These are phyloP conservation scores for Conistra vaccinii DNA, from an alignment of 2,888 invertebrate species.

Conservation along the genomic window DNA sequence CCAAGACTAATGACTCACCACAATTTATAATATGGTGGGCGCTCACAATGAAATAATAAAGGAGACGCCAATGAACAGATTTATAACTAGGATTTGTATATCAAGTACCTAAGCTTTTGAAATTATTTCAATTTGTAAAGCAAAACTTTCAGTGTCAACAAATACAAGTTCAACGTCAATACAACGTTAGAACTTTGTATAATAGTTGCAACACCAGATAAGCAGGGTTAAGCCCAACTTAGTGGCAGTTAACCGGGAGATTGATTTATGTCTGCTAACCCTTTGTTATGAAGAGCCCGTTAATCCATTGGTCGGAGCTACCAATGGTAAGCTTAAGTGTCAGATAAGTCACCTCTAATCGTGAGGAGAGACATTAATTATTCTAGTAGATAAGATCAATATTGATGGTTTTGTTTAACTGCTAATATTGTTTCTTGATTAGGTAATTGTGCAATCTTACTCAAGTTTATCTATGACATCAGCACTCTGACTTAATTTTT, in stretches of 20 bases:
- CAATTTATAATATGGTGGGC: background rate
- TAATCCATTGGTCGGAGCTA: conserved; percentile 45
- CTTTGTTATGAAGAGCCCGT: conserved; percentile 54
- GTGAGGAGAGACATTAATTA: conserved; percentile 40
- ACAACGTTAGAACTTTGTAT: conserved; percentile 36
- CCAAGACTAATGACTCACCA: background rate
- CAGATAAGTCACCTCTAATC: conserved; percentile 41
- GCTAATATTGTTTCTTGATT: background rate
- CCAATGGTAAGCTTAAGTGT: conserved; percentile 32
- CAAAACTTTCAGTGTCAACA: conserved; percentile 9
- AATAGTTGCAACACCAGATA: conserved; percentile 49
- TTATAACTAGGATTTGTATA: background rate
- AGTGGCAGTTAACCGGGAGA: conserved; percentile 47
- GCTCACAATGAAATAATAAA: background rate
- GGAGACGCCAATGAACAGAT: background rate
- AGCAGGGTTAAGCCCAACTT: conserved; percentile 50
- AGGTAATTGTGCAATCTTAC: background rate
- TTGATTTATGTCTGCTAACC: conserved; percentile 56
- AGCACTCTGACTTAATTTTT: too few relatives aligned
- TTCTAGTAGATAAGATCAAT: conserved; percentile 16
- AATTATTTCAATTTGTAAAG: background rate
- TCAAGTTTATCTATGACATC: background rate
- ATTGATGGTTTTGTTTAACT: conserved; percentile 17
- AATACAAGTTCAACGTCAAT: background rate
- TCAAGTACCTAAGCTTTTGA: background rate